Evolutionary conservation across 2,113 vertebrate species (phyloP).

Genomic region (Chloropsis cyanopogon): DNA sequence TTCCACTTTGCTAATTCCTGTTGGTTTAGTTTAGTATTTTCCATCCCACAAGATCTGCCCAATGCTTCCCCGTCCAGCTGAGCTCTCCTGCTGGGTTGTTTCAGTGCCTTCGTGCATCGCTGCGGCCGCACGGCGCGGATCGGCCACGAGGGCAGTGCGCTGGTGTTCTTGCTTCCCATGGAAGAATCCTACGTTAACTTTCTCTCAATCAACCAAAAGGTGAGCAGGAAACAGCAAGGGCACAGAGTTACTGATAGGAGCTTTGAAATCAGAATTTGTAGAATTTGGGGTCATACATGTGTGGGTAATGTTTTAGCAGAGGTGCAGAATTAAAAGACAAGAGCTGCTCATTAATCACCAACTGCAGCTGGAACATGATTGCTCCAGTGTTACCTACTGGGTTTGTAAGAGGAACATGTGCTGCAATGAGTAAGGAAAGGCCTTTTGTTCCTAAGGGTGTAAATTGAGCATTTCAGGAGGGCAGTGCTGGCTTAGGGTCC

Average conservation of each 20-base stretch:
- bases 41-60: neutral
- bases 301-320: neutral
- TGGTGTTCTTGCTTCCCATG: conserved; percentile 95
- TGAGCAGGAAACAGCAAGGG: conserved; percentile 24
- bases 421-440: neutral
- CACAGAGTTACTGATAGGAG: neutral
- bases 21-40: neutral
- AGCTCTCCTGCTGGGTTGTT: neutral
- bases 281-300: rapidly evolving
- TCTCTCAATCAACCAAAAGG: conserved; percentile 95
- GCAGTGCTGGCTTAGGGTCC: rapidly evolving
- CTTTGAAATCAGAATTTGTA: neutral
- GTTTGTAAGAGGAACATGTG: neutral
- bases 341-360: neutral
- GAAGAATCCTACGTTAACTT: conserved; percentile 91
- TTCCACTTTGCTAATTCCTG: neutral
- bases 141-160: conserved; percentile 83
- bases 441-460: neutral
- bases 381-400: neutral
- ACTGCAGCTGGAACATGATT: neutral
- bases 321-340: neutral
- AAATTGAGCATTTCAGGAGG: neutral
- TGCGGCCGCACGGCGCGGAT: conserved; percentile 94
- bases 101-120: conserved; percentile 93
- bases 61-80: rapidly evolving